Base-by-base conservation (phyloP, 1,140 invertebrate species). In the Eupeodes corollae region DNA sequence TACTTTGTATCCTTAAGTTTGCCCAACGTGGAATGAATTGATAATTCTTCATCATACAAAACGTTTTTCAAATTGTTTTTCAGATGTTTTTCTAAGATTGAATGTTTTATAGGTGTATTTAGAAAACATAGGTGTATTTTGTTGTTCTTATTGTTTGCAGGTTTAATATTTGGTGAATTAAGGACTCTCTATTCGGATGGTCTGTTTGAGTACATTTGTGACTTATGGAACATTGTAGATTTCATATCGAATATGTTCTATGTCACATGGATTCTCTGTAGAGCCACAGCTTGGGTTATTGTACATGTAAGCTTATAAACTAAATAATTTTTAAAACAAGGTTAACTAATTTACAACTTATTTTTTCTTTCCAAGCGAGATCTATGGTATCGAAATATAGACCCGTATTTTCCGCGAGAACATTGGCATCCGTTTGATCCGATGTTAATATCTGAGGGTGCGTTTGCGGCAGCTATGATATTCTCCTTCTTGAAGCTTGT, bases 171-270 rank as follows among this genome's bases (percentile, higher is more conserved):
- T 75, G 80, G 80, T 9, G 93, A 98, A 74, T 82, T 93, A 37
- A 80, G 85, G 58, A 74, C 90, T 19, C 70, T 97, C 13, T 96
- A 91, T 83, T 75, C 80, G 0, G 86, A 85, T 49, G 93, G 93
- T 0, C 59, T 96, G n/a, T 64, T 84, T 30, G 88, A 93, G 38
- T 98, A 97, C 60, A 73, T 93, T 30, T 82, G 81, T 41, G 92
- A 98, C 70, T 78, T 96, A 48, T 98, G 94, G 94, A 98, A 98
- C 65, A 90, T 96, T 54, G 84, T 97, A 5, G 94, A 98, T 67
- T 96, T 95, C 60, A 84, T 95, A 54, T 93, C 90, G 14, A 95
- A 96, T 67, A 78, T 83, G 51, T 88, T 97, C 55, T 98, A 96
- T 61, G 83, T 96, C 15, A 81, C 88, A 19, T 97, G 93, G 83